Evolutionary conservation across 2,888 invertebrate genomes (phyloP), one percentile per base, ranked within the genome.

Genomic region (Phymatocera aterrima): DNA sequence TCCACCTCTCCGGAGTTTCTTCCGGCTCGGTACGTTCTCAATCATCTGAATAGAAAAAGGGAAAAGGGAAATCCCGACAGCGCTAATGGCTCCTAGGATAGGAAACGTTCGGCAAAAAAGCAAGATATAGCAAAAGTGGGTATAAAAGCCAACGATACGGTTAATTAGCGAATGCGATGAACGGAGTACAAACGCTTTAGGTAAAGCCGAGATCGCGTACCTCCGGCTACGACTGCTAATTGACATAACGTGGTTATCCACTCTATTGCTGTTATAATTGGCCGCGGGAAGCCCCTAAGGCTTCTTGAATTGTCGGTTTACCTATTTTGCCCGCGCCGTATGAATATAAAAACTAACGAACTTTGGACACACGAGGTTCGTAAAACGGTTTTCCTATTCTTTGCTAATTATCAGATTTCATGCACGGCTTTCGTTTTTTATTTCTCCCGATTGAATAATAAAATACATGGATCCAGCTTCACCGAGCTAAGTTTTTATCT

Each of bases 141-240:
- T 15, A 24, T n/a, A 18, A 34, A 48, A 31, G 28, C 51, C 21
- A 72, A 72, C 31, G 72, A 72, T 72, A 72, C 31, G 28, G 12
- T 72, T 72, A 72, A 72, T 72, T 31, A 51, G 72, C 28, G 43
- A 65, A 43, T 24, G 3, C 72, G 48, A 48, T n/a, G 72, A 15
- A 51, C 51, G 48, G n/a, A 48, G 51, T 68, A 68, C 21, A 72
- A 51, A 72, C 72, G 72, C 72, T 75, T 75, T 43, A 75, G 75
- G 75, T 75, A 75, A 75, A 75, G 40, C 57, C 57, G 51, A 3
- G 31, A n/a, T 51, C 34, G 72, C 37, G n/a, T 65, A 65, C 37
- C 34, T 31, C 64, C 37, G 6, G 12, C 10, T 6, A 60, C 60
- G 21, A 12, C 21, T 24, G 46, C 60, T 75, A 75, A 75, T 57